Evolutionary conservation across 1,140 invertebrate species (phyloP).

Genomic region (Diachasmimorpha longicaudata): DNA sequence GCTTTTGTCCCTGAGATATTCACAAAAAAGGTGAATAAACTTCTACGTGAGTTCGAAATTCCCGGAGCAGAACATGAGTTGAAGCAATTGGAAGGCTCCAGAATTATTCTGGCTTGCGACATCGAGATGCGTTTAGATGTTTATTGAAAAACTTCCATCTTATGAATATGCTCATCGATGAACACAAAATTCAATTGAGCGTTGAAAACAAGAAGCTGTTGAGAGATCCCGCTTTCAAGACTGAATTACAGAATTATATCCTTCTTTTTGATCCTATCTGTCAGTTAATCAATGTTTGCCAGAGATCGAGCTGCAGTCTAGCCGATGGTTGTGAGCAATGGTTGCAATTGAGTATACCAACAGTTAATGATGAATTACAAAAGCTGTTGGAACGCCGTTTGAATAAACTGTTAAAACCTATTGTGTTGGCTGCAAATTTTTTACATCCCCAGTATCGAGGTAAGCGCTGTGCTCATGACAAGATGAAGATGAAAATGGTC

Average conservation of each 20-base stretch:
- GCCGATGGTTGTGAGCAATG: constrained; percentile 18
- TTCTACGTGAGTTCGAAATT: constrained; percentile 4
- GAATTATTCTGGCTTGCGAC: constrained; percentile 18
- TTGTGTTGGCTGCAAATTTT: constrained; percentile 19
- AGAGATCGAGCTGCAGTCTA: constrained; percentile 9
- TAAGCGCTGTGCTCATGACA: background rate
- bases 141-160: constrained; percentile 14
- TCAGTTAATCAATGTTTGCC: constrained; percentile 18
- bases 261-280: constrained; percentile 16
- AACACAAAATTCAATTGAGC: background rate
- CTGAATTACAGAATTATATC: constrained; percentile 9
- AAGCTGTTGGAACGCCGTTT: constrained; percentile 1
- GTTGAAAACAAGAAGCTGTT: background rate
- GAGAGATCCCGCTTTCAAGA: background rate
- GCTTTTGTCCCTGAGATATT: background rate
- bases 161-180: constrained; percentile 4
- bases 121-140: constrained; percentile 16
- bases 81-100: background rate
- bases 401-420: constrained; percentile 11
- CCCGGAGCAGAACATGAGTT: background rate
- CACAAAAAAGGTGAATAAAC: background rate
- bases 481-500: background rate
- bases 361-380: background rate
- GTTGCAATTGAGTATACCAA: constrained; percentile 1
- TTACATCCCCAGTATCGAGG: constrained; percentile 15